Percentiles rank a stretch among this genome's conserved stretches.
phyloP scores from a whole-genome alignment of 2,113 vertebrate genomes.

The Terrapene triunguis region DNA sequence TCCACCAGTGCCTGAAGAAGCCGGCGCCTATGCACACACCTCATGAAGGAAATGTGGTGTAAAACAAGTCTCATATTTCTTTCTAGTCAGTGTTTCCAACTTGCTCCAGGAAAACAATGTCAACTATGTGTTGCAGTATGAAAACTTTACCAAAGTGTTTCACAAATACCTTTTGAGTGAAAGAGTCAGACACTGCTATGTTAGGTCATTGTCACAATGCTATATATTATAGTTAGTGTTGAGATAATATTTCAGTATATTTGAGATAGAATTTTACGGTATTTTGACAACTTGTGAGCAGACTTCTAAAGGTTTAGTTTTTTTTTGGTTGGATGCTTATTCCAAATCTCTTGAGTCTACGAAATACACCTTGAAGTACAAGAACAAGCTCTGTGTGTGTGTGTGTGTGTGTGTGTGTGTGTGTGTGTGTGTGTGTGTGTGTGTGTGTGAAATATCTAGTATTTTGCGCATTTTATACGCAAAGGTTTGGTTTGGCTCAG shows the following conservation, averaged over 20 bases:
- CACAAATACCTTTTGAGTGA: conserved; percentile 1
- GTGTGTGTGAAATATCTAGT: background rate
- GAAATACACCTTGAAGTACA: background rate
- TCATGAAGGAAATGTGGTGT: background rate
- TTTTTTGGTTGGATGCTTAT: background rate
- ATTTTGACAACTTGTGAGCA: background rate
- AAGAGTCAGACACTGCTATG: background rate
- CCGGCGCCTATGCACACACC: background rate
- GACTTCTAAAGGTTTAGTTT: background rate
- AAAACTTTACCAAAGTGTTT: conserved; percentile 25
- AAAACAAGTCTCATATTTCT: background rate
- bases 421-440: background rate
- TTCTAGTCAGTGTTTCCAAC: conserved; percentile 24
- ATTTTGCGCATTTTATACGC: background rate
- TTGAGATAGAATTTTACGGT: background rate
- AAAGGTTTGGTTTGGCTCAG: background rate
- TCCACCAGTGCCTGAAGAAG: too few relatives aligned
- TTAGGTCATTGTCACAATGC: background rate
- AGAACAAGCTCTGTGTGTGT: background rate
- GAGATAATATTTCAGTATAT: background rate
- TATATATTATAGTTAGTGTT: background rate
- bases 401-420: background rate
- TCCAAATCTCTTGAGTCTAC: background rate
- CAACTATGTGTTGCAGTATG: background rate
- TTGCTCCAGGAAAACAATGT: background rate